A percentile compares a stretch with the other conserved stretches of the same genome.
Conservation (phyloP, 2,113 vertebrate genomes). For the Entelurus aequoreus region DNA sequence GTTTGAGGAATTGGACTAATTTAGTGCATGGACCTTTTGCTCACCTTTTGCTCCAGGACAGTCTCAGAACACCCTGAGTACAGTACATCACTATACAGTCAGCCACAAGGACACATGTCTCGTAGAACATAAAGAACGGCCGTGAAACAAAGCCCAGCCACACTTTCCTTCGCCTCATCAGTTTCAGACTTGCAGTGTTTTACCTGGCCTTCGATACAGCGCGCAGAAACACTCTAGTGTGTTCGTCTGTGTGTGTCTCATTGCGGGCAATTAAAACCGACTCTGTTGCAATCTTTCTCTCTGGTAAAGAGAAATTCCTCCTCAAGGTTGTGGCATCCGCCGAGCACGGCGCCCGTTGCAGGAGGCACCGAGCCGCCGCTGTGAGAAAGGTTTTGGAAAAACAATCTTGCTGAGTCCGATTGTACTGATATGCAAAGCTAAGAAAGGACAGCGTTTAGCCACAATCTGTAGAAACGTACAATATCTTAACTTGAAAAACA, state of each 20-base stretch:
- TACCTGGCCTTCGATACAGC: slow-evolving; percentile 35
- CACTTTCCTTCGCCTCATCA: slow-evolving; percentile 25
- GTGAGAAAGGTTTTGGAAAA: slow-evolving; percentile 11
- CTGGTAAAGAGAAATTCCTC: slow-evolving; percentile 38
- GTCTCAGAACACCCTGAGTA: slow-evolving; percentile 23
- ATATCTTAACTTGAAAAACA: neutral
- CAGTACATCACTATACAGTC: slow-evolving; percentile 30
- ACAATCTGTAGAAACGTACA: neutral
- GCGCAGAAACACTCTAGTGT: slow-evolving; percentile 15
- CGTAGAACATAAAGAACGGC: slow-evolving; percentile 32
- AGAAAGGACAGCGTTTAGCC: slow-evolving; percentile 27
- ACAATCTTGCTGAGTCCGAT: slow-evolving; percentile 17
- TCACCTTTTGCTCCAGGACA: slow-evolving; percentile 41
- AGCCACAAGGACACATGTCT: slow-evolving; percentile 24
- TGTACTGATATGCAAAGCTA: slow-evolving; percentile 13
- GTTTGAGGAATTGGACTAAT: too few relatives aligned
- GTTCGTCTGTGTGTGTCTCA: slow-evolving; percentile 25
- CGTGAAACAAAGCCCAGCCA: slow-evolving; percentile 29
- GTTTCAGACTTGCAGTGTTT: slow-evolving; percentile 34
- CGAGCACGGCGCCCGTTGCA: slow-evolving; percentile 30
- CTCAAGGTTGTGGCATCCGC: slow-evolving; percentile 46
- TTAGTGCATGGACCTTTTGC: neutral
- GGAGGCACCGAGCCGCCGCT: slow-evolving; percentile 49
- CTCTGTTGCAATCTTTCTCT: slow-evolving; percentile 27
- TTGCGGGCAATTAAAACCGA: slow-evolving; percentile 52